A percentile compares a stretch with the other conserved stretches of the same genome.
Evolutionary conservation across 2,113 vertebrate genomes (phyloP).

Genomic region (Cyprinus carpio): DNA sequence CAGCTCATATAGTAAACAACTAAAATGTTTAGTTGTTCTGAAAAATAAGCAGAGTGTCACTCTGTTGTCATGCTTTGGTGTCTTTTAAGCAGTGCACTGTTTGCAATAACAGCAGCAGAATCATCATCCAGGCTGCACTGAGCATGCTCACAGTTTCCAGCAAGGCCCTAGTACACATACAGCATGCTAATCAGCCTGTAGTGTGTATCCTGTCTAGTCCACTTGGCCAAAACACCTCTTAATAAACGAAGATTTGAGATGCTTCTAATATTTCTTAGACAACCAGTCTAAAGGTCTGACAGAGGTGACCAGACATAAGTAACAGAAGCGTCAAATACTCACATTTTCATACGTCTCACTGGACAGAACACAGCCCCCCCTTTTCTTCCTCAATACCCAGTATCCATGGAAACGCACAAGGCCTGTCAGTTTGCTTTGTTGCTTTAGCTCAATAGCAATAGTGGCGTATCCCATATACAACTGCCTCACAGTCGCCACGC

Average conservation of each 20-base stretch:
- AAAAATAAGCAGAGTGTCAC: background rate
- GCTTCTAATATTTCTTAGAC: background rate
- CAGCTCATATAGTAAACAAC: background rate
- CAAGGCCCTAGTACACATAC: constrained; percentile 54
- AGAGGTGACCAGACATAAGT: constrained; percentile 23
- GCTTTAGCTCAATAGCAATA: constrained; percentile 53
- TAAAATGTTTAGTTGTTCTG: background rate
- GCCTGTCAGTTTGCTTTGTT: constrained; percentile 65
- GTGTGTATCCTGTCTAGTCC: constrained; percentile 30
- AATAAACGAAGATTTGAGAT: background rate
- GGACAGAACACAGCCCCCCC: background rate
- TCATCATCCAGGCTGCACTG: constrained; percentile 64
- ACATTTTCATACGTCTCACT: constrained; percentile 60
- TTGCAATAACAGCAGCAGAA: constrained; percentile 53
- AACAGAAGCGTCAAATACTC: constrained; percentile 36
- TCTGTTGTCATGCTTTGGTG: background rate
- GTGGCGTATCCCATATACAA: constrained; percentile 24
- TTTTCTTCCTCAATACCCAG: constrained; percentile 59
- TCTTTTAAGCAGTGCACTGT: constrained; percentile 37
- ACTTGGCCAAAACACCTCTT: constrained; percentile 27
- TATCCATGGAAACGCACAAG: constrained; percentile 75
- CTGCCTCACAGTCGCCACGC: background rate
- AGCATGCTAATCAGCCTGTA: constrained; percentile 59
- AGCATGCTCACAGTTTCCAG: constrained; percentile 67
- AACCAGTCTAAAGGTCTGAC: background rate